Percentiles rank a stretch among this genome's conserved stretches.
phyloP scores from a whole-genome alignment of 2,113 vertebrate species.

The Ceyx margarethae region DNA sequence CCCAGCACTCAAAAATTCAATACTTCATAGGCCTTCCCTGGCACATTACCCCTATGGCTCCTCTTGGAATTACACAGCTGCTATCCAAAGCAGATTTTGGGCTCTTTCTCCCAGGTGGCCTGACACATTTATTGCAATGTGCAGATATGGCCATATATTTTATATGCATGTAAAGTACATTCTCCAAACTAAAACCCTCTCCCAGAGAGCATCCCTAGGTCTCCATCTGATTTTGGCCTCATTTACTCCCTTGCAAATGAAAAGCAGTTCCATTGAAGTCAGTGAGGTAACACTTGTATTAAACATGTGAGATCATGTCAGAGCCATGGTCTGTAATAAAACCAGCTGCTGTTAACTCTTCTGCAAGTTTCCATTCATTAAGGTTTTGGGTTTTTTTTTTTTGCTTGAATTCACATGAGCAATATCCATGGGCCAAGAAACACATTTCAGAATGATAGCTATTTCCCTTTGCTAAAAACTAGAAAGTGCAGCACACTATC shows the following conservation, averaged over 20 bases:
- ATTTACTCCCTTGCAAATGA: conserved; percentile 14
- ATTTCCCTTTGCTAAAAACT: conserved; percentile 28
- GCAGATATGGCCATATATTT: neutral
- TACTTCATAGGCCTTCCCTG: neutral
- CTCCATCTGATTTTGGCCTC: conserved; percentile 44
- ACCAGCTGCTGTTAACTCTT: conserved; percentile 37
- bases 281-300: conserved; percentile 39
- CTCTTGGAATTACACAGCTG: conserved; percentile 7
- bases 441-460: conserved; percentile 43
- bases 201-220: neutral
- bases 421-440: conserved; percentile 11
- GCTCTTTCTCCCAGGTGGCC: neutral
- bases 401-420: conserved; percentile 34
- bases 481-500: neutral
- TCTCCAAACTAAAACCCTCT: conserved; percentile 10
- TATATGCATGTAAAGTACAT: neutral
- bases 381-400: neutral
- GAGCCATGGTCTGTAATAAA: conserved; percentile 32
- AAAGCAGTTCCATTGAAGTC: neutral
- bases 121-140: neutral
- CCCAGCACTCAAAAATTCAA: neutral
- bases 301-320: conserved; percentile 46
- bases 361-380: conserved; percentile 64
- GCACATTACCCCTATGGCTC: neutral
- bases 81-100: neutral